phyloP scores from a whole-genome alignment of 2,797 vertebrate species.

The Coregonus sp. region DNA sequence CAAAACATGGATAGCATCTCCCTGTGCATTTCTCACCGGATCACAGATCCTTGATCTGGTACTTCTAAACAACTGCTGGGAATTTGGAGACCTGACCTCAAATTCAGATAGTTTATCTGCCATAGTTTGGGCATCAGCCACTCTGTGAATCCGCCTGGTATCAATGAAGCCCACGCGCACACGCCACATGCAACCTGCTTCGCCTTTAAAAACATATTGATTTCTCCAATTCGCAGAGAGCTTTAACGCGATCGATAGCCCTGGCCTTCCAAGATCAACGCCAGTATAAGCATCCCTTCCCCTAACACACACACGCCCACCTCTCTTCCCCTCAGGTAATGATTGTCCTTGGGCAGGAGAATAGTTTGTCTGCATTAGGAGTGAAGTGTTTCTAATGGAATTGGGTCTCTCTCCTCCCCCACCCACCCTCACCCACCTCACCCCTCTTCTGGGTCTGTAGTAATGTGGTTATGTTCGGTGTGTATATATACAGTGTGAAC shows the following conservation, averaged over 20 bases:
- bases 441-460: conserved; percentile 33
- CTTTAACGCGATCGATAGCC: conserved; percentile 78
- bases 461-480: conserved; percentile 59
- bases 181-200: conserved; percentile 69
- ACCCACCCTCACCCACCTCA: background rate
- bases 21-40: conserved; percentile 40
- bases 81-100: conserved; percentile 40
- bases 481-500: background rate
- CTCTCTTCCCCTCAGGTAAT: conserved; percentile 74
- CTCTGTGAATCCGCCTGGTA: conserved; percentile 49
- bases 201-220: conserved; percentile 82
- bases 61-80: conserved; percentile 44
- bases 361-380: conserved; percentile 73
- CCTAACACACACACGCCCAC: conserved; percentile 64
- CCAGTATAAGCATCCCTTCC: conserved; percentile 76
- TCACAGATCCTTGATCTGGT: conserved; percentile 43
- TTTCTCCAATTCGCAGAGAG: conserved; percentile 77
- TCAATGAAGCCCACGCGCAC: conserved; percentile 72
- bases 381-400: conserved; percentile 66
- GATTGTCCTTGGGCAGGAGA: conserved; percentile 77
- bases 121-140: conserved; percentile 42
- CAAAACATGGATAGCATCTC: conserved; percentile 5
- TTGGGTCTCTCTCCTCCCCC: conserved; percentile 43
- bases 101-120: conserved; percentile 15
- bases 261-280: conserved; percentile 80